phyloP scores from a whole-genome alignment of 2,113 vertebrate species.

The Scartelaos histophorus region DNA sequence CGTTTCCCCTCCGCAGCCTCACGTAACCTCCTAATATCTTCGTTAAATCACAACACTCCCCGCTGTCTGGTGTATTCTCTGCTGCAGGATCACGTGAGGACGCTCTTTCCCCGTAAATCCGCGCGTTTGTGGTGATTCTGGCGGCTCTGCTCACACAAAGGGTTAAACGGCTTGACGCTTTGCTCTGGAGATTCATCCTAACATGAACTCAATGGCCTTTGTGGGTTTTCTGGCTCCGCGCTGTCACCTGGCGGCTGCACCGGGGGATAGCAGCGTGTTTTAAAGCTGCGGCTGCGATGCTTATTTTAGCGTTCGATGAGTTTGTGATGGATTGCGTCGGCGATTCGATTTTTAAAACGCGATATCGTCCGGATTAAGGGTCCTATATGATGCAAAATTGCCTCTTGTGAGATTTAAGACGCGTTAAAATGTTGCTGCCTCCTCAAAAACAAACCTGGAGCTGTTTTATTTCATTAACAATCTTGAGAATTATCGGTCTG shows the following conservation, averaged over 20 bases:
- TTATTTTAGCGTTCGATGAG: too few relatives aligned
- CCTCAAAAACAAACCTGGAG: too few relatives aligned
- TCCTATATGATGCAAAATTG: too few relatives aligned
- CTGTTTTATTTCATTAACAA: too few relatives aligned
- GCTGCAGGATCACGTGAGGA: not conserved
- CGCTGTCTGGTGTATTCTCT: not conserved
- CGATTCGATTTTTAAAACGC: too few relatives aligned
- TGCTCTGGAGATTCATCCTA: slow-evolving; percentile 3
- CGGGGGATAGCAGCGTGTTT: not conserved
- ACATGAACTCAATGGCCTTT: slow-evolving; percentile 37
- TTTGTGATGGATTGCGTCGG: too few relatives aligned
- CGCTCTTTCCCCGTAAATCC: not conserved
- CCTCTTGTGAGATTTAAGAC: too few relatives aligned
- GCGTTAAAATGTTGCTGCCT: too few relatives aligned
- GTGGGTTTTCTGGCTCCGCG: slow-evolving; percentile 16
- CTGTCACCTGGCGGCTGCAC: slow-evolving; percentile 49
- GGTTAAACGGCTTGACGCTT: slow-evolving; percentile 28
- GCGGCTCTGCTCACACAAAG: slow-evolving; percentile 4
- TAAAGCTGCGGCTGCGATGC: too few relatives aligned
- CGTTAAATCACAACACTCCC: not conserved
- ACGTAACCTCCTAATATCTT: not conserved
- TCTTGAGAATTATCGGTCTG: too few relatives aligned
- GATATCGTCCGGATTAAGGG: too few relatives aligned
- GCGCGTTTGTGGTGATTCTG: not conserved
- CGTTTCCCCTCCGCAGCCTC: not conserved